These are phyloP conservation scores for Baccha elongata DNA, from an alignment of 2,888 invertebrate species.

Conservation along the genomic window DNA sequence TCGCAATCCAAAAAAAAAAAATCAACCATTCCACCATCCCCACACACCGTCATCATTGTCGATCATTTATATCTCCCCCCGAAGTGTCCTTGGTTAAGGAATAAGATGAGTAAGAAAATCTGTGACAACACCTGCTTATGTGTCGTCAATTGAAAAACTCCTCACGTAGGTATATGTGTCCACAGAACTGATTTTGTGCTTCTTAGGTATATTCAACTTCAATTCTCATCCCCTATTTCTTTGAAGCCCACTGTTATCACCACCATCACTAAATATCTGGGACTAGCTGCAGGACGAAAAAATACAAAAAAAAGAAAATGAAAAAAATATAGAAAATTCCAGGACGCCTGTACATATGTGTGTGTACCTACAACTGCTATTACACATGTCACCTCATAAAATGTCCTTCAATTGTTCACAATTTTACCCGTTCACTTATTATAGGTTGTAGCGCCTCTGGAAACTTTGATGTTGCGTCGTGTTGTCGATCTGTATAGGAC, in stretches of 20 bases:
- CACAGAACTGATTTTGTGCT: slow-evolving; percentile 64
- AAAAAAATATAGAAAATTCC: slow-evolving; percentile 38
- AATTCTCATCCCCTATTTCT: neutral
- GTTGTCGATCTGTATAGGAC: no score
- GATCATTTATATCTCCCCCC: slow-evolving; percentile 2
- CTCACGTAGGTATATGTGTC: slow-evolving; percentile 66
- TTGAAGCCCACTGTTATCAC: slow-evolving; percentile 32
- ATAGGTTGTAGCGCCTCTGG: neutral
- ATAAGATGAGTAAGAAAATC: slow-evolving; percentile 48
- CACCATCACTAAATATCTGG: slow-evolving; percentile 55
- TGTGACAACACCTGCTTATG: slow-evolving; percentile 70
- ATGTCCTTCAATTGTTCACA: slow-evolving; percentile 58
- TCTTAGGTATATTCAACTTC: slow-evolving; percentile 33
- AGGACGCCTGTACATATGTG: slow-evolving; percentile 34
- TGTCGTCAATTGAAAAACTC: slow-evolving; percentile 69
- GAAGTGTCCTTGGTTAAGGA: slow-evolving; percentile 5
- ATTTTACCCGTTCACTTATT: slow-evolving; percentile 33
- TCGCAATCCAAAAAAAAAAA: slow-evolving; percentile 22
- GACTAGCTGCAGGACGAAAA: slow-evolving; percentile 42
- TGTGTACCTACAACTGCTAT: slow-evolving; percentile 50
- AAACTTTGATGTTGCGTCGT: neutral
- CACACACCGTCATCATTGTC: neutral
- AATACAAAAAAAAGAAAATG: slow-evolving; percentile 12
- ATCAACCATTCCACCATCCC: neutral
- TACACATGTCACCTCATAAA: slow-evolving; percentile 70